These are phyloP conservation scores for Tylochromis polylepis DNA, from an alignment of 2,113 vertebrate species.

Conservation along the genomic window DNA sequence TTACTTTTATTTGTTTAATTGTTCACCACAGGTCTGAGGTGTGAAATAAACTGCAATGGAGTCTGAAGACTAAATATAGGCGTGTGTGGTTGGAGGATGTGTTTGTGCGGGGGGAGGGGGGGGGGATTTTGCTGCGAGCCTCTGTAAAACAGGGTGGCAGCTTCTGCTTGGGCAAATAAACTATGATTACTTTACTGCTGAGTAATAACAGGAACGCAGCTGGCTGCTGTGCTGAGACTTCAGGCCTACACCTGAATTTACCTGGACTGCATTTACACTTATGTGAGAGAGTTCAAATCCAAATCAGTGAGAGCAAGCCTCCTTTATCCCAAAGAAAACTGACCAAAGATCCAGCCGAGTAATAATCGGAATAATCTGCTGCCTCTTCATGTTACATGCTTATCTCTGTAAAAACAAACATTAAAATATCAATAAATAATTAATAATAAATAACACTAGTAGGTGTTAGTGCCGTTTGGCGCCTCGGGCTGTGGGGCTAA, in stretches of 20 bases:
- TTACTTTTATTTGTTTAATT: no score
- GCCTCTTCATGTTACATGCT: background rate
- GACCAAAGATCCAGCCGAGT: background rate
- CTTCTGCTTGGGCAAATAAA: background rate
- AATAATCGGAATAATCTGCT: fast-evolving
- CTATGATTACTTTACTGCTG: background rate
- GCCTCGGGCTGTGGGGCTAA: background rate
- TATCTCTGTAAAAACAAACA: background rate
- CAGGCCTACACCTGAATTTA: background rate
- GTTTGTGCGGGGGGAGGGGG: no score
- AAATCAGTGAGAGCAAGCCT: background rate
- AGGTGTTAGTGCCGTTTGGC: fast-evolving
- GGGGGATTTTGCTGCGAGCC: no score
- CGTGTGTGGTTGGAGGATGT: no score
- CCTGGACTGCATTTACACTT: background rate
- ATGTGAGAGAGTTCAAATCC: background rate
- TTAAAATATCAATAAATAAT: background rate
- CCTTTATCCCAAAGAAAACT: background rate
- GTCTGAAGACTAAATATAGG: no score
- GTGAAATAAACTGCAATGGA: no score
- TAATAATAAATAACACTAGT: background rate
- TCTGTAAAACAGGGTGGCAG: background rate
- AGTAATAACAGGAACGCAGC: background rate
- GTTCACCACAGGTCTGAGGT: no score
- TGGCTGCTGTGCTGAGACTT: background rate